Evolutionary conservation across 2,113 vertebrate genomes (phyloP), one percentile per base, ranked within the genome.

Genomic region (Puffinus mauretanicus): DNA sequence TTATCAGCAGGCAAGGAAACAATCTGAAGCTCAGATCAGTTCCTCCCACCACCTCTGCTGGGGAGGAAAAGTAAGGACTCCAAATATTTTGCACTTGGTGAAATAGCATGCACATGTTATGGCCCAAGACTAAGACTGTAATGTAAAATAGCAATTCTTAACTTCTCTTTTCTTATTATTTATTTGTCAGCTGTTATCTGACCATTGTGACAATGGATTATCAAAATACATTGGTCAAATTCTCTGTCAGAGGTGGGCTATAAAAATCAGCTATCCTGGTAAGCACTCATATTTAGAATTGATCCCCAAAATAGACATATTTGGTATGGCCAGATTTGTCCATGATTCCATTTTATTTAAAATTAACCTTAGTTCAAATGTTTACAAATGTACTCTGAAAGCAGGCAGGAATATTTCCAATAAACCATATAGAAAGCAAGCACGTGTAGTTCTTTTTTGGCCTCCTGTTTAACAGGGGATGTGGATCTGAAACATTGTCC

Each of bases 141-240:
- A 51, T 6, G 3, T 24, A 54, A 80, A 94, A 65, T 3, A 72
- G 21, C 13, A 93, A 66, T 95, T 64, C 27, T 82, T 51, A 67
- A 70, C 34, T 90, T 97, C 58, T 88, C 52, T 73, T 79, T 93
- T 72, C 15, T 62, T 95, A n/a, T 71, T 78, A 78, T 54, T 91
- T 77, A 64, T 70, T 64, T 87, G 36, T 82, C 14, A 3, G 10
- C 17, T 92, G 29, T 60, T 60, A 77, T 34, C 34, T 81, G 65
- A 88, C 46, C 24, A 87, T 40, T 78, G 51, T 86, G 32, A 79
- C 8, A 36, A 61, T 10, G 13, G 16, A 75, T 81, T 67, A 77
- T 52, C 21, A 83, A 76, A 94, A 42, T 18, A 40, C 10, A 62
- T 54, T 26, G 4, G 30, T 83, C n/a, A 73, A 80, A 62, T 72